Conservation (phyloP, 2,797 vertebrate genomes). For the Podarcis lilfordi region DNA sequence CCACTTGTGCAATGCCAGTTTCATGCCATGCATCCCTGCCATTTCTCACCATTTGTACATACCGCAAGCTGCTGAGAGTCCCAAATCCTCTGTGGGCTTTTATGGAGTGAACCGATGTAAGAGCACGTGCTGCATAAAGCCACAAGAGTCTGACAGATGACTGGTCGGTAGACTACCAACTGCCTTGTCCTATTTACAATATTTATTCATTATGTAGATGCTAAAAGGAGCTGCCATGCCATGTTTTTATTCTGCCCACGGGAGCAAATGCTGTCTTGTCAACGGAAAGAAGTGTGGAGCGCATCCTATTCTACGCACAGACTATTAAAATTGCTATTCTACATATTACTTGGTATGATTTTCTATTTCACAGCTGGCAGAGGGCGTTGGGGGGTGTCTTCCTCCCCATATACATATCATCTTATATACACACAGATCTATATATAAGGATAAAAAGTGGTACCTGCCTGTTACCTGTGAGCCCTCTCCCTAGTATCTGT, state of each 20-base stretch:
- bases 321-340: slow-evolving; percentile 50
- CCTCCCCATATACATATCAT: not conserved
- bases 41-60: too few relatives aligned
- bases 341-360: slow-evolving; percentile 52
- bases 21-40: too few relatives aligned
- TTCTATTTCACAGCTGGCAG: slow-evolving; percentile 24
- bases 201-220: slow-evolving; percentile 29
- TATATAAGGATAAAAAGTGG: not conserved
- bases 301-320: slow-evolving; percentile 38
- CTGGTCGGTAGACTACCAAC: slow-evolving; percentile 31
- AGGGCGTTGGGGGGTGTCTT: slow-evolving; percentile 6
- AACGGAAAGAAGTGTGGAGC: not conserved
- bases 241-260: not conserved
- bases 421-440: too few relatives aligned
- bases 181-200: slow-evolving; percentile 35
- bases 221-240: slow-evolving; percentile 29
- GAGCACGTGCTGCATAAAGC: not conserved
- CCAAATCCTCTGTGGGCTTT: too few relatives aligned
- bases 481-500: not conserved
- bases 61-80: not conserved
- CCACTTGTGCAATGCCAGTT: too few relatives aligned
- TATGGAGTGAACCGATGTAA: too few relatives aligned
- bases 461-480: not conserved
- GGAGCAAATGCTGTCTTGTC: slow-evolving; percentile 23
- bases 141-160: slow-evolving; percentile 13